Evolutionary conservation across 2,113 vertebrate species (phyloP).

Genomic region (Pterocles burchelli): DNA sequence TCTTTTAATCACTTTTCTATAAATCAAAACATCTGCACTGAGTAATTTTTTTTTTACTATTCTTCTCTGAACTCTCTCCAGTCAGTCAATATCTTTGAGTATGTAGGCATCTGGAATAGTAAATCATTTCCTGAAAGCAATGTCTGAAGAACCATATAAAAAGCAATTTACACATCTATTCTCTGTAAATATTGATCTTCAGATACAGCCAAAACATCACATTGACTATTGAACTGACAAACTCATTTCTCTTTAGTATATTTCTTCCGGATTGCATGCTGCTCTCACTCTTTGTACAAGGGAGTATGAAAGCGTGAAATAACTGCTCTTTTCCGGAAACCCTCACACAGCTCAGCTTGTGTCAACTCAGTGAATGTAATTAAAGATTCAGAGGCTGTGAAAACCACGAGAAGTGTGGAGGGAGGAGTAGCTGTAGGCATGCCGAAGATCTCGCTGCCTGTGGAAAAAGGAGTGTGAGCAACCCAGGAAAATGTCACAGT

Average conservation of each 20-base stretch:
- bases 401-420: not conserved
- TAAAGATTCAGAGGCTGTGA: not conserved
- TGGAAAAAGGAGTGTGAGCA: not conserved
- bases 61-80: not conserved
- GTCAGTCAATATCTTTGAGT: constrained; percentile 1
- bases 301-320: not conserved
- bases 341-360: not conserved
- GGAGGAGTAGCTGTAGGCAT: not conserved
- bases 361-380: not conserved
- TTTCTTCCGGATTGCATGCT: not conserved
- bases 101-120: not conserved
- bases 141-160: not conserved
- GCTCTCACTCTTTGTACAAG: not conserved
- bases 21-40: not conserved
- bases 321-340: constrained; percentile 4
- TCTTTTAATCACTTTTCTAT: not conserved
- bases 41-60: not conserved
- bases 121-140: constrained; percentile 2
- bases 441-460: not conserved
- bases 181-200: constrained; percentile 28
- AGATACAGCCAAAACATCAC: not conserved
- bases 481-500: not conserved
- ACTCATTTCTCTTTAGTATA: not conserved
- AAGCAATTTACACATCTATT: not conserved
- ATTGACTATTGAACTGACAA: not conserved